Percentiles rank a stretch among this genome's conserved stretches.
These are phyloP conservation scores for Drosophila mojavensis DNA, from an alignment of 1,140 invertebrate genomes.

Conservation along the genomic window DNA sequence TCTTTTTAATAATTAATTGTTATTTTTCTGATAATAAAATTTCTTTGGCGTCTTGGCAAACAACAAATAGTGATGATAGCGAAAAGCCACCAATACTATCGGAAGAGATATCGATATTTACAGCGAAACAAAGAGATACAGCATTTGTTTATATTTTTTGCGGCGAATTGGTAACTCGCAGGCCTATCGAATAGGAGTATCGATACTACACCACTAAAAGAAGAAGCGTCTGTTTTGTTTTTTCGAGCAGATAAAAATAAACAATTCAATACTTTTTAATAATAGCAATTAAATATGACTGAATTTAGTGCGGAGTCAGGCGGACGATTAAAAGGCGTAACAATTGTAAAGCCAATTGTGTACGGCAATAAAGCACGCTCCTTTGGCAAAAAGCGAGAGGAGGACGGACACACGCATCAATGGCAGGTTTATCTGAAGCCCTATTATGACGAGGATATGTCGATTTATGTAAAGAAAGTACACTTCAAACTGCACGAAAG, in stretches of 20 bases:
- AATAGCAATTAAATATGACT: conserved; percentile 87
- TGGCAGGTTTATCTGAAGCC: conserved; percentile 99
- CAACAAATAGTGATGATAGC: conserved; percentile 19
- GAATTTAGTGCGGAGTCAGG: conserved; percentile 93
- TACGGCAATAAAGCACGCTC: conserved; percentile 98
- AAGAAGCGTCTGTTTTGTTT: conserved; percentile 31
- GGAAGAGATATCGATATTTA: neutral
- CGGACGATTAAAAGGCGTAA: conserved; percentile 92
- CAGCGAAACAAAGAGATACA: neutral
- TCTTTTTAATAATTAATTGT: neutral
- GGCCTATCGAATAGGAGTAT: conserved; percentile 12
- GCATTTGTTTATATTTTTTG: neutral
- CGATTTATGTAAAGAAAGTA: conserved; percentile 97
- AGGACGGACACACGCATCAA: conserved; percentile 99
- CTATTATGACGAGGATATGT: conserved; percentile 97
- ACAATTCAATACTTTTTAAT: conserved; percentile 31
- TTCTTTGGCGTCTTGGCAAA: conserved; percentile 14
- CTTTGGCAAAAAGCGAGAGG: conserved; percentile 98
- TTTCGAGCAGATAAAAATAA: neutral
- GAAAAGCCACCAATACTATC: conserved; percentile 1
- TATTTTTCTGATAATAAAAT: neutral
- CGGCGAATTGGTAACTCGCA: neutral
- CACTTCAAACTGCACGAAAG: conserved; percentile 99
- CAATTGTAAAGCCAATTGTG: conserved; percentile 97
- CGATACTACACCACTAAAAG: conserved; percentile 26